Percentiles rank a stretch among this genome's conserved stretches.
Conservation (phyloP, 2,113 vertebrate species). For the Aptenodytes patagonicus region DNA sequence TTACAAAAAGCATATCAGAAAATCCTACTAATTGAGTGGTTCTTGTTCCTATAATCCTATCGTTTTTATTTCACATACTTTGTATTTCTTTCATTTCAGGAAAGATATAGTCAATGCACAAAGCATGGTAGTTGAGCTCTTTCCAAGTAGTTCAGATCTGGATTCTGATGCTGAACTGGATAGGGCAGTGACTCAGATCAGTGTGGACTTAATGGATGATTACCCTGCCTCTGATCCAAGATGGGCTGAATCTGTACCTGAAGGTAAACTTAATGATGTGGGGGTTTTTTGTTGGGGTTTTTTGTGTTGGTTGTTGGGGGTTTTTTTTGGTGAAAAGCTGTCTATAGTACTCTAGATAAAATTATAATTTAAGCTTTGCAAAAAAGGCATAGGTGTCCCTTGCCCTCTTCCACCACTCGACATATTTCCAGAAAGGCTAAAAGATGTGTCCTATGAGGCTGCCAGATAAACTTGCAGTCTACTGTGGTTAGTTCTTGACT, state of each 20-base stretch:
- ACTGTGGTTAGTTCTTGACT: not conserved
- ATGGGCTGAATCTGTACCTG: conserved; percentile 95
- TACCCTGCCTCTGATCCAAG: conserved; percentile 95
- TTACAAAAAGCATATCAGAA: not conserved
- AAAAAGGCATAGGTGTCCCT: not conserved
- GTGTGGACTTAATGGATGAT: conserved; percentile 91
- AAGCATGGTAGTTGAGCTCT: conserved; percentile 82
- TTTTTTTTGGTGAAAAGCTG: not conserved
- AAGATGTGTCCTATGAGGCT: not conserved
- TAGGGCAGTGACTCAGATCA: conserved; percentile 83
- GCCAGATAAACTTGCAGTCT: not conserved
- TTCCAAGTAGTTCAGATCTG: conserved; percentile 73
- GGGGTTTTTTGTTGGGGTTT: not conserved
- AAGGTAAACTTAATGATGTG: conserved; percentile 74
- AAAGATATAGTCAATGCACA: conserved; percentile 87
- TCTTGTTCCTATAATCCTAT: not conserved
- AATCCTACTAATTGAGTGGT: not conserved
- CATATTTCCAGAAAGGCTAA: not conserved
- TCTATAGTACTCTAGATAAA: not conserved
- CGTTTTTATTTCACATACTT: not conserved
- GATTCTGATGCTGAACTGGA: conserved; percentile 82
- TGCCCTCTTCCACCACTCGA: not conserved
- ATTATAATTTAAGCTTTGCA: not conserved
- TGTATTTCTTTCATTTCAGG: conserved; percentile 66
- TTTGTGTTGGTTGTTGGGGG: not conserved